Base-by-base conservation (phyloP, 2,113 vertebrate species). In the Telmatochromis sp. region DNA sequence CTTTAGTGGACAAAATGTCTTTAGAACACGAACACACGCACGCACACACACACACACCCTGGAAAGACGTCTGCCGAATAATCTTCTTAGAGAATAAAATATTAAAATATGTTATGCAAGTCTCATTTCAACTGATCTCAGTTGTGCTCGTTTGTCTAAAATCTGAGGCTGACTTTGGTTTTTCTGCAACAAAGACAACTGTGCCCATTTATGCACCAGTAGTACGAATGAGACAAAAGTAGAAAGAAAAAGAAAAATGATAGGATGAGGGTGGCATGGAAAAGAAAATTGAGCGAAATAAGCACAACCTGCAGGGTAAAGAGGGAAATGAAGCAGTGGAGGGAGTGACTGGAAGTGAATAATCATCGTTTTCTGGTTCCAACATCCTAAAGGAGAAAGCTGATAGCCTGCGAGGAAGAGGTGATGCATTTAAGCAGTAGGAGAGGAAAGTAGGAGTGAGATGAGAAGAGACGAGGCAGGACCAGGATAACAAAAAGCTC, bases 321-420 rank as follows among this genome's bases (percentile, higher is more conserved):
- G 57, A 55, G 11, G 79, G 57, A 89, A 87, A 80, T 81, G 11
- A 89, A 51, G 60, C 35, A n/a, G 21, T 19, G 65, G 78, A 81
- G 35, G 86, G n/a, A 55, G 33, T 21, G 47, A 81, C 33, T n/a
- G 26, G 33, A 37, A 79, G 51, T 81, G 33, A 85, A 82, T 68
- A 68, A 92, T 86, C 78, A 84, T 88, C 13, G 3, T 21, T 63
- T 71, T 88, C 60, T 63, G 4, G 35, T 57, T 89, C 80, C n/a
- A 84, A 84, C 87, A 89, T 85, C 85, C 82, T 88, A 9, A 84
- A 89, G 71, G 84, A 91, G 86, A 92, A 90, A 92, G 53, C 75
- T 71, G 91, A 93, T 84, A 80, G 60, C 87, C 60, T 87, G 63
- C 2, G 1, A 80, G 73, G 82, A 87, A 45, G 65, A 45, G 83